phyloP scores from a whole-genome alignment of 1,140 invertebrate species.

The Penaeus chinensis region DNA sequence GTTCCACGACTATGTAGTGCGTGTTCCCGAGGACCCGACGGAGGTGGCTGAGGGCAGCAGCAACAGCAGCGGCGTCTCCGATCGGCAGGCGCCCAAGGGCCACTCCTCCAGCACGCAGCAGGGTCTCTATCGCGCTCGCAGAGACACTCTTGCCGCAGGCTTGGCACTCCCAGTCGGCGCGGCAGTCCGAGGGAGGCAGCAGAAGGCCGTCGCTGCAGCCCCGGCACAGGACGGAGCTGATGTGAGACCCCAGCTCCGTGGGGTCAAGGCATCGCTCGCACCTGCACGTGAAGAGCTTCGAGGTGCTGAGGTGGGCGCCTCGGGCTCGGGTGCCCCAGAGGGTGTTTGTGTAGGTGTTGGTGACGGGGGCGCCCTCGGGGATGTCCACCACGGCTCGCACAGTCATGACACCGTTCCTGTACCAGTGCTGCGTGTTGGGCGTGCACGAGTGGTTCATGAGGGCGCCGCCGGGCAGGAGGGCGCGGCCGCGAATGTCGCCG shows the following conservation, averaged over 20 bases:
- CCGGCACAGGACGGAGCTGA: conserved; percentile 58
- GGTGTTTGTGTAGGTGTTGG: conserved; percentile 81
- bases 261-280: conserved; percentile 64
- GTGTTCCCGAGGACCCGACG: conserved; percentile 24
- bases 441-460: conserved; percentile 85
- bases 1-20: conserved; percentile 49
- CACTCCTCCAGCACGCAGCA: conserved; percentile 24
- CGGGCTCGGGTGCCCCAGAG: conserved; percentile 79
- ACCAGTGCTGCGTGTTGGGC: conserved; percentile 82
- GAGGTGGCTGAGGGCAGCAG: background rate
- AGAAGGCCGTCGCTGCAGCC: conserved; percentile 67
- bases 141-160: conserved; percentile 9
- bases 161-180: conserved; percentile 37
- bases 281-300: conserved; percentile 77
- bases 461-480: conserved; percentile 79
- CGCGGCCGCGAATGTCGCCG: conserved; percentile 71
- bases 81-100: background rate
- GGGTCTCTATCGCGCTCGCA: conserved; percentile 16
- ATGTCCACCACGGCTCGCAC: conserved; percentile 78
- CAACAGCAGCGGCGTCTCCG: background rate
- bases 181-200: conserved; percentile 27
- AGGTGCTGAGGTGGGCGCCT: conserved; percentile 74
- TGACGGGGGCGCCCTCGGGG: conserved; percentile 74
- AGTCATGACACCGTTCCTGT: conserved; percentile 67
- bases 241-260: conserved; percentile 65